Evolutionary conservation across 2,888 invertebrate genomes (phyloP).

Genomic region (Dascillus cervinus): DNA sequence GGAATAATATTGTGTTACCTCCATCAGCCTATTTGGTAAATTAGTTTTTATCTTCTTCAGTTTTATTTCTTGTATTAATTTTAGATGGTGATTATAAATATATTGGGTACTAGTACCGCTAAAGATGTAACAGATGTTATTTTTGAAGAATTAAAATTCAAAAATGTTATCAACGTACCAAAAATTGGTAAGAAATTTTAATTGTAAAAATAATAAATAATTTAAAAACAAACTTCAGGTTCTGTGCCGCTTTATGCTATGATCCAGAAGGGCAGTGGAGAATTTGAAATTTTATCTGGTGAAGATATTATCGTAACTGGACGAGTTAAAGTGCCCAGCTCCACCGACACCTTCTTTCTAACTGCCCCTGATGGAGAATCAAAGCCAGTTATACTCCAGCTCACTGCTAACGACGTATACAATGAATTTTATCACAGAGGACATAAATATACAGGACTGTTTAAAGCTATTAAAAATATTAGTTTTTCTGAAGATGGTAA

Average conservation of each 20-base stretch:
- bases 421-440: constrained; percentile 64
- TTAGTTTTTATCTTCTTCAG: too few species aligned
- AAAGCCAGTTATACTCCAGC: constrained; percentile 42
- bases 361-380: constrained; percentile 41
- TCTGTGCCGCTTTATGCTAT: constrained; percentile 39
- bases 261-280: constrained; percentile 39
- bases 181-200: constrained; percentile 25
- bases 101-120: constrained; percentile 8
- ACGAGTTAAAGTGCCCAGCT: constrained; percentile 51
- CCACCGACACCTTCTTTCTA: constrained; percentile 49
- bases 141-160: constrained; percentile 37
- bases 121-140: constrained; percentile 29
- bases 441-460: constrained; percentile 44
- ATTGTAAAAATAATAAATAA: too few species aligned
- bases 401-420: constrained; percentile 59
- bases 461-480: constrained; percentile 31
- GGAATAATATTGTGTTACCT: constrained; percentile 33
- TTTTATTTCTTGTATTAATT: too few species aligned
- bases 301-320: constrained; percentile 65
- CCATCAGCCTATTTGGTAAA: constrained; percentile 33
- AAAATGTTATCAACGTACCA: constrained; percentile 31
- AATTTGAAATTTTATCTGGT: constrained; percentile 42
- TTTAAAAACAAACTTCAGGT: constrained; percentile 18
- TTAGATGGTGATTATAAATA: constrained; percentile 16
- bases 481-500: constrained; percentile 35